phyloP scores from a whole-genome alignment of 2,888 invertebrate species.

The Dichetophora obliterata region DNA sequence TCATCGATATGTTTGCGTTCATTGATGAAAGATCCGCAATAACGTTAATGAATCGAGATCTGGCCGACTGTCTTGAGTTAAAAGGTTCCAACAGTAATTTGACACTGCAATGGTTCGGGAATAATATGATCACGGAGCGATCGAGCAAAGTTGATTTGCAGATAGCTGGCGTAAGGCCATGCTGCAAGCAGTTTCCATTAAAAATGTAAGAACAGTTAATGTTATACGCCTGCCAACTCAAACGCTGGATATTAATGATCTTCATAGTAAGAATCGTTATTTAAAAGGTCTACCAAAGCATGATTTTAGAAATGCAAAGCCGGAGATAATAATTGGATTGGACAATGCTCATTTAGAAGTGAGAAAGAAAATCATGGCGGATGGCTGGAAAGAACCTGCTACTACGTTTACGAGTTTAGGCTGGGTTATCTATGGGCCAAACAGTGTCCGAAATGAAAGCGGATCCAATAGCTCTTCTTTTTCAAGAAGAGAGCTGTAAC shows the following conservation, averaged over 20 bases:
- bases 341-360: neutral
- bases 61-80: neutral
- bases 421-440: neutral
- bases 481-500: neutral
- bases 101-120: neutral
- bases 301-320: neutral
- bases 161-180: neutral
- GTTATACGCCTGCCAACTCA: neutral
- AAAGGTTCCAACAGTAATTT: neutral
- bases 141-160: neutral
- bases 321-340: neutral
- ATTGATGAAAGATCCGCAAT: neutral
- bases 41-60: neutral
- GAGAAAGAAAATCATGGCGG: neutral
- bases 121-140: neutral
- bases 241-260: neutral
- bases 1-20: neutral
- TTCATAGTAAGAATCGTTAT: neutral
- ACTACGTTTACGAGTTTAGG: neutral
- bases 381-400: neutral
- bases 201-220: neutral
- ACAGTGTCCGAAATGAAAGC: neutral
- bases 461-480: neutral
- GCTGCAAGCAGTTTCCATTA: neutral
- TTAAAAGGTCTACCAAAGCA: too few relatives aligned